These are phyloP conservation scores for Cephalotes varians DNA, from an alignment of 2,888 invertebrate species.

Conservation along the genomic window DNA sequence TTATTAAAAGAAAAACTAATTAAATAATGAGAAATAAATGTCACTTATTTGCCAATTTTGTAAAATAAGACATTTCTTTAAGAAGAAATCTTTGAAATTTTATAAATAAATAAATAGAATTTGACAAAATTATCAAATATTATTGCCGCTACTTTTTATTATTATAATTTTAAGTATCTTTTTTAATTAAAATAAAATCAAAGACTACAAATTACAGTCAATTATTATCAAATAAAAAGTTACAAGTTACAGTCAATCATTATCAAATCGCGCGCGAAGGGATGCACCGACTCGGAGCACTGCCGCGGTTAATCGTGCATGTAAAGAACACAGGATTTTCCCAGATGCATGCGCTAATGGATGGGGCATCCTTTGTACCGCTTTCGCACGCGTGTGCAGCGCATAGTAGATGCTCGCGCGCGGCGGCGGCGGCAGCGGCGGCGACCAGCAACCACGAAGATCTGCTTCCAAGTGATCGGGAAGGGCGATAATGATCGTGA, in stretches of 20 bases:
- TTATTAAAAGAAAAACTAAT: background rate
- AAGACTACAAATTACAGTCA: background rate
- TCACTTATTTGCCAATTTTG: background rate
- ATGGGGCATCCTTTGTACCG: constrained; percentile 39
- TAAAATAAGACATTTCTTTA: background rate
- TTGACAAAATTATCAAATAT: too few relatives aligned
- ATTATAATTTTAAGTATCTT: background rate
- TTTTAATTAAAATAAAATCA: background rate
- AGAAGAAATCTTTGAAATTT: background rate
- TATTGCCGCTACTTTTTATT: background rate
- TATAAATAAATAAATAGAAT: background rate
- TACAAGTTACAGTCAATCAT: background rate
- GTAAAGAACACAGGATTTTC: constrained; percentile 26
- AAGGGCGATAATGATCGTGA: constrained; percentile 79
- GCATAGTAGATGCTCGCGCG: constrained; percentile 16
- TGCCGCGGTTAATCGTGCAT: constrained; percentile 28
- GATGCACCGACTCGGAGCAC: background rate
- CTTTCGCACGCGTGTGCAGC: constrained; percentile 35
- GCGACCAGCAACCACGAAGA: constrained; percentile 37
- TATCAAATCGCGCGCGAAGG: background rate
- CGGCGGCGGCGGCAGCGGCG: constrained; percentile 16
- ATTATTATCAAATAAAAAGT: background rate
- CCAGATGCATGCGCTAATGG: constrained; percentile 30
- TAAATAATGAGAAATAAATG: background rate
- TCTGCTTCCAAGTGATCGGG: constrained; percentile 65